These are phyloP conservation scores for Zaprionus lachaisei DNA, from an alignment of 1,140 invertebrate species.

Conservation along the genomic window DNA sequence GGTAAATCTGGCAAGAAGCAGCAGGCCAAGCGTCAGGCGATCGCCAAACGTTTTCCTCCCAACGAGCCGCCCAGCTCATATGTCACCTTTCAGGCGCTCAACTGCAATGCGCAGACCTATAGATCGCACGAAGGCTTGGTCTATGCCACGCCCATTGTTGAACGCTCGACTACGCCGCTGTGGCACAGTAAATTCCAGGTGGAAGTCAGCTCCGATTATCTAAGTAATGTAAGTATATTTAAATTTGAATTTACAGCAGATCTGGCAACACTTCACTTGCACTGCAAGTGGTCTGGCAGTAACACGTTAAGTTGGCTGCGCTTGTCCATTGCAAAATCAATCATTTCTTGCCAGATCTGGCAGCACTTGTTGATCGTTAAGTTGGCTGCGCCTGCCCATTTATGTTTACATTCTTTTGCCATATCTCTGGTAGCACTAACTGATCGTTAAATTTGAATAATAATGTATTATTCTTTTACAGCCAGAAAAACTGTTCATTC, in stretches of 20 bases:
- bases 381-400: background rate
- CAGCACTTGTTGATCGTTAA: background rate
- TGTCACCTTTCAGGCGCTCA: slow-evolving; percentile 86
- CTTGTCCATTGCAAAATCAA: background rate
- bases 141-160: slow-evolving; percentile 85
- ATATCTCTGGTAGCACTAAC: background rate
- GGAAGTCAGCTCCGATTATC: slow-evolving; percentile 85
- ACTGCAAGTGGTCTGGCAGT: background rate
- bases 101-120: slow-evolving; percentile 58
- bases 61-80: slow-evolving; percentile 86
- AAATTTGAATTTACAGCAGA: background rate
- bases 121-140: slow-evolving; percentile 83
- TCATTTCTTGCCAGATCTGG: background rate
- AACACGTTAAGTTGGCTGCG: background rate
- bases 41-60: slow-evolving; percentile 60
- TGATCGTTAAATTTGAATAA: background rate
- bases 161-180: slow-evolving; percentile 85
- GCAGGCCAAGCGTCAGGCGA: slow-evolving; percentile 61
- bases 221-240: slow-evolving; percentile 85
- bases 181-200: slow-evolving; percentile 87
- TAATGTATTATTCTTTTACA: slow-evolving; percentile 68
- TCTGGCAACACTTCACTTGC: background rate
- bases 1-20: slow-evolving; percentile 68
- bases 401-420: background rate
- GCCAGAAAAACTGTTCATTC: slow-evolving; percentile 86